Evolutionary conservation across 2,113 vertebrate genomes (phyloP).

Genomic region (Lucifuga dentata): DNA sequence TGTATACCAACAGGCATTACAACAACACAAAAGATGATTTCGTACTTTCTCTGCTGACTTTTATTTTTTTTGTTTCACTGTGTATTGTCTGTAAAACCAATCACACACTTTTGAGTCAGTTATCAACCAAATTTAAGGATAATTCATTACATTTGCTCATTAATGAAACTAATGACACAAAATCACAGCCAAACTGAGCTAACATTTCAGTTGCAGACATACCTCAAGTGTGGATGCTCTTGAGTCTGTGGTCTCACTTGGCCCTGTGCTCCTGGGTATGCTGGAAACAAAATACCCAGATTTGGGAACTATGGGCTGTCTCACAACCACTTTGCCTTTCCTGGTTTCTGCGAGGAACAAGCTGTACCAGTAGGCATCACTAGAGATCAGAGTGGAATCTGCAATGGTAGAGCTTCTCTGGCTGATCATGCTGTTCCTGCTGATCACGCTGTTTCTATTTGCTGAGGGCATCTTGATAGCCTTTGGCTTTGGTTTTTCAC

Average conservation of each 20-base stretch:
- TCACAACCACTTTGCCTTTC: conserved; percentile 83
- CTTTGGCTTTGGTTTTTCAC: conserved; percentile 81
- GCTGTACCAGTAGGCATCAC: conserved; percentile 86
- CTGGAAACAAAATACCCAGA: conserved; percentile 83
- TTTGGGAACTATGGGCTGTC: conserved; percentile 82
- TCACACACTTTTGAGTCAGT: not conserved
- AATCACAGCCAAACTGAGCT: not conserved
- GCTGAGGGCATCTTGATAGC: conserved; percentile 70
- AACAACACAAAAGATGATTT: too few species aligned
- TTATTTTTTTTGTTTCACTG: not conserved
- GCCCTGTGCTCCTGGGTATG: conserved; percentile 82
- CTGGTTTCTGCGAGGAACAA: conserved; percentile 83
- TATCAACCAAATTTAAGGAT: not conserved
- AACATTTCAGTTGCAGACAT: conserved; percentile 26
- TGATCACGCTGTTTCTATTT: conserved; percentile 78
- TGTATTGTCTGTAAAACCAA: not conserved
- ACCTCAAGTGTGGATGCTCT: conserved; percentile 85
- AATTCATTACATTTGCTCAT: not conserved
- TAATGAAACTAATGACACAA: not conserved
- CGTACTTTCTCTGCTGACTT: too few species aligned
- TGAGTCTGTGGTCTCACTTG: conserved; percentile 80
- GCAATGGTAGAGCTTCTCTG: conserved; percentile 83
- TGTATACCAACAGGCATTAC: too few species aligned
- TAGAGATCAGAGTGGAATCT: conserved; percentile 83
- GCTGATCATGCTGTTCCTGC: conserved; percentile 80